Evolutionary conservation across 2,113 vertebrate species (phyloP), one percentile per base, ranked within the genome.

Genomic region (Paradoxurus hermaphroditus): DNA sequence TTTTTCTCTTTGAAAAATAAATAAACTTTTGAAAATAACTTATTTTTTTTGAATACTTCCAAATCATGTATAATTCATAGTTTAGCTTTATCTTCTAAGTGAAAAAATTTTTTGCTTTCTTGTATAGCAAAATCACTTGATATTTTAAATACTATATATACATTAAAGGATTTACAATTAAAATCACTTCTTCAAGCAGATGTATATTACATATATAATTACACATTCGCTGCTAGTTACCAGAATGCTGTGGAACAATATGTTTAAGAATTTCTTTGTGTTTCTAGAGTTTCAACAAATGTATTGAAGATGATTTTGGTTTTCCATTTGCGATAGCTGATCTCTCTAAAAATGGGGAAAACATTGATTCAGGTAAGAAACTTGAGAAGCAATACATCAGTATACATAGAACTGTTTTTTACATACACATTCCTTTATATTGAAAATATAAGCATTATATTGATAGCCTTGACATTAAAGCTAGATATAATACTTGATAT

Each of bases 261-360:
- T 83, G 68, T 53, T 96, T 95, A 97, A 96, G n/a, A 94, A 92
- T 21, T 39, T 96, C 12, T 93, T 85, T 97, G 19, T 96, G 49
- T 96, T 97, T 98, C 59, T 92, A 99, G 99, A 97, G 34, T 98
- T 98, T 98, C 98, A 98, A 70, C 97, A 99, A 97, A 72, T 94
- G 94, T 94, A 75, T 72, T 77, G 97, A 98, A 97, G 98, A 98
- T 92, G 97, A 97, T 91, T 98, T 98, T 92, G 97, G 92, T 93
- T 96, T 98, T 93, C 96, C 98, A 3, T 98, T 98, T 90, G 39
- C 90, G 95, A 93, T 67, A 87, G 93, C 95, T 92, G 98, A 53
- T 88, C 49, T 81, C 83, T 87, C 86, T 0, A 98, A 97, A 97
- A 90, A 2, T 93, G 86, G 63, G 2, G 97, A 98, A 97, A 97